Evolutionary conservation across 2,113 vertebrate species (phyloP), one percentile per base, ranked within the genome.

Genomic region (Elanoides forficatus): DNA sequence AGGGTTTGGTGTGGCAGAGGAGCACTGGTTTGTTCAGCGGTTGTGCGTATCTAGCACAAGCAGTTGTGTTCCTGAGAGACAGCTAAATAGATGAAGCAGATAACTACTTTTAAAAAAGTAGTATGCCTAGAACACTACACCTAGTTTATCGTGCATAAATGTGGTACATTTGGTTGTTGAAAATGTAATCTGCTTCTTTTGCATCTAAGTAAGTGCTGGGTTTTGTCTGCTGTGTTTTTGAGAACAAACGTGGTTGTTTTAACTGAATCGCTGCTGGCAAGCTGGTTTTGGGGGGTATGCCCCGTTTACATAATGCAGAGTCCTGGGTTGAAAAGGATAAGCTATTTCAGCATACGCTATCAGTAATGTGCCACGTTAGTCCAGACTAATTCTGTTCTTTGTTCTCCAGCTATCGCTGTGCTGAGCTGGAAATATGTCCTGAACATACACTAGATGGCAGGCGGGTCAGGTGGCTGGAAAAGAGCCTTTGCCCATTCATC

Each of bases 391-490:
- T 59, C 40, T 52, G 36, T 59, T 95, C 91, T 95, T 95, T 97
- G 95, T 97, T 96, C 90, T 92, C 34, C 67, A 40, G 62, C 84
- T 68, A 2, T 17, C 1, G 18, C 65, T 75, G 65, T 47, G 66
- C 55, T 53, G 60, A 88, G 52, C 76, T 88, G 76, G 76, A 90
- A 75, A 67, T 40, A 45, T 15, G 34, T 94, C 58, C 88, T 59
- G 80, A 95, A 48, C 65, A 48, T 74, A 86, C 93, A 78, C 94
- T 94, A 96, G 95, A 47, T 96, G 96, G 95, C 95, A 97, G 95
- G 71, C 71, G 0, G 93, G 90, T 88, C 91, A 93, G 93, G 88
- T 76, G 75, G 90, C 90, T 97, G 89, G 79, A 22, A 93, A 21
- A 0, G 1, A 96, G 53, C 73, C 62, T 66, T 48, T 48, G 32